Evolutionary conservation across 2,888 invertebrate species (phyloP).

Genomic region (Caenorhabditis afra): DNA sequence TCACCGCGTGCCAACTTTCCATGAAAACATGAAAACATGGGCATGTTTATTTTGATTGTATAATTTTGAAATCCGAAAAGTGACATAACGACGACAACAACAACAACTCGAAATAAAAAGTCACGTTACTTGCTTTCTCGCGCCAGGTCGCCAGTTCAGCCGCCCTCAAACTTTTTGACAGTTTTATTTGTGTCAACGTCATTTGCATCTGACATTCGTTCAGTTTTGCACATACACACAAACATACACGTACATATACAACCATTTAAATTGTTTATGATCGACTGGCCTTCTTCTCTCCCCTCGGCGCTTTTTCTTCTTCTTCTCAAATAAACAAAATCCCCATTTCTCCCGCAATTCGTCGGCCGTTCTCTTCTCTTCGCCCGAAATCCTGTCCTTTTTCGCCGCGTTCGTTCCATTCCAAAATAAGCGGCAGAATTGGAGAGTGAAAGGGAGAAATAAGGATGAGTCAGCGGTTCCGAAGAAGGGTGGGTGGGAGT

Average conservation of each 20-base stretch:
- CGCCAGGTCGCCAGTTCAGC: background rate
- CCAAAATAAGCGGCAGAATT: conserved; percentile 16
- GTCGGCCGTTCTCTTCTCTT: background rate
- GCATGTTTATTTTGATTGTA: no score
- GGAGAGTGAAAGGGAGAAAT: no score
- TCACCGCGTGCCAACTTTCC: no score
- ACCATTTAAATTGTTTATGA: conserved; percentile 47
- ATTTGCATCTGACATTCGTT: no score
- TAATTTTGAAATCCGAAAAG: conserved; percentile 15
- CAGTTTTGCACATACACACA: background rate
- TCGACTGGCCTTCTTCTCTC: background rate
- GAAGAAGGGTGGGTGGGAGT: background rate
- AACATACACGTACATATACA: conserved; percentile 20
- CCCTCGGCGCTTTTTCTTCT: conserved; percentile 2
- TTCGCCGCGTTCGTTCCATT: conserved; percentile 9
- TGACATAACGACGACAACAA: no score
- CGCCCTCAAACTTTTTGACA: background rate
- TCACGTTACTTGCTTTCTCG: conserved; percentile 2
- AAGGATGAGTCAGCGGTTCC: conserved; percentile 35
- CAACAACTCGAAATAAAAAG: conserved; percentile 3
- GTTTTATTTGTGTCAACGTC: no score
- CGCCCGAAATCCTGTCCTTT: conserved; percentile 47
- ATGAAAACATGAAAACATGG: no score
- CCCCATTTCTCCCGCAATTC: background rate
- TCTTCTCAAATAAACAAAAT: conserved; percentile 44